These are phyloP conservation scores for Pegea sp. DNA, from an alignment of 23 tunicate genomes.

Conservation along the genomic window DNA sequence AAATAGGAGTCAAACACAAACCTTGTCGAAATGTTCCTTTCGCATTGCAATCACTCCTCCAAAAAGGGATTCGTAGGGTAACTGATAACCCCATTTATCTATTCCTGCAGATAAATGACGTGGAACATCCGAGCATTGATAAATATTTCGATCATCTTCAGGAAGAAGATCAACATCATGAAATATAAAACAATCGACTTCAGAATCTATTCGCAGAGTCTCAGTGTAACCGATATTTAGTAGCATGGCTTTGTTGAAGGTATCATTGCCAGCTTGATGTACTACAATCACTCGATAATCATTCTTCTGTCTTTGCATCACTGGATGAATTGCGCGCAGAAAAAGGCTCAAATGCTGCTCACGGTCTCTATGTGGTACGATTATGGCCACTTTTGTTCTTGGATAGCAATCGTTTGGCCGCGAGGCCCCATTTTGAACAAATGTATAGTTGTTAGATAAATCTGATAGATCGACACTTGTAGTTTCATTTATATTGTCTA, in stretches of 20 bases:
- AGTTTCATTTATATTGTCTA: conserved; percentile 13
- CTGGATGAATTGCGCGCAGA: conserved; percentile 40
- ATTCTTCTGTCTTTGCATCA: conserved; percentile 59
- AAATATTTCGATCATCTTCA: conserved; percentile 60
- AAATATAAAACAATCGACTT: conserved; percentile 75
- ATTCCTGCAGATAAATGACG: conserved; percentile 70
- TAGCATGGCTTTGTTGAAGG: conserved; percentile 72
- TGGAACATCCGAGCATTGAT: conserved; percentile 60
- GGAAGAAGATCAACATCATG: conserved; percentile 92
- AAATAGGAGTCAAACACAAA: too few species aligned
- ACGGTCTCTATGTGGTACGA: conserved; percentile 64
- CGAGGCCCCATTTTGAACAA: conserved; percentile 27
- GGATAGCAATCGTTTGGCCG: conserved; percentile 33
- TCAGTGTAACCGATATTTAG: conserved; percentile 56
- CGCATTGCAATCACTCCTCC: conserved; percentile 69
- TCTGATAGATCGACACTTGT: conserved; percentile 10
- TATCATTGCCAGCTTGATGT: conserved; percentile 43
- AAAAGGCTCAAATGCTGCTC: conserved; percentile 44
- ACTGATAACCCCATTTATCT: conserved; percentile 60
- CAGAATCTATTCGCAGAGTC: conserved; percentile 31
- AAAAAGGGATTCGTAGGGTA: conserved; percentile 60
- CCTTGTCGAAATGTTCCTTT: conserved; percentile 31
- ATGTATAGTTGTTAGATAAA: conserved; percentile 6
- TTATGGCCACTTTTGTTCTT: conserved; percentile 52
- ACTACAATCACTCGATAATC: conserved; percentile 54